Base-by-base conservation (phyloP, 30 jellyfish, hydroid and myxozoan genomes). In the Aurelia aurita complex sp. Pacific region DNA sequence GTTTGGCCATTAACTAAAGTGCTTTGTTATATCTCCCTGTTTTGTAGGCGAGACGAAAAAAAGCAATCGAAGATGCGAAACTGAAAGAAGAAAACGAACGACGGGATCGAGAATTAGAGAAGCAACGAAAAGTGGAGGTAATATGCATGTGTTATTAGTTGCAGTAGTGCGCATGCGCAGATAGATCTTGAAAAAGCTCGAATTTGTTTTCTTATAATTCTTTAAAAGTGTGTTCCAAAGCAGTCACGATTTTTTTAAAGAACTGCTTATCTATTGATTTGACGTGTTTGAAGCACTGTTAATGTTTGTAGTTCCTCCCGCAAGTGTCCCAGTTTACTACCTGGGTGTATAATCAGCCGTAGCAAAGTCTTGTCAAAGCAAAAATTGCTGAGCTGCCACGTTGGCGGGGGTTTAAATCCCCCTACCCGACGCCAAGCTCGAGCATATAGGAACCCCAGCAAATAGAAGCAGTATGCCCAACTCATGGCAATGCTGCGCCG, bases 101-200 rank as follows among this genome's bases (percentile, higher is more conserved):
- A 36, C 72, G 57, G 64, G 71, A 77, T 23, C 76, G 71, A 77
- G 89, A 74, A 80, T 23, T 46, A 40, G 97, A 85, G 50, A 87
- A 87, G 53, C 85, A 81, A 69, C 78, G 89, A 23, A 87, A 75
- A 64, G 18, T 86, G 18, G 85, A 82, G 89, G 98, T 92, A 74
- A 46, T 46, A 0, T 46, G 57, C 57, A 13, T 13, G n/a, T n/a
- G 2, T 9, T 9, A 9, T 46, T 46, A 46, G 57, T 46, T 46
- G 57, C 57, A 4, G 2, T 46, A 46, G 57, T 46, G 57, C 57
- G 57, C 57, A 46, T 46, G 57, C 57, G 57, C 57, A 46, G 1
- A 46, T 5, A 46, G 0, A 6, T 46, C 1, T 3, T 1, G 57
- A 46, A 46, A 0, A 7, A 0, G 14, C 6, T 46, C 0, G 1